A percentile compares a stretch with the other conserved stretches of the same genome.
These are phyloP conservation scores for Antheraea mylitta DNA, from an alignment of 1,140 invertebrate genomes.

Conservation along the genomic window DNA sequence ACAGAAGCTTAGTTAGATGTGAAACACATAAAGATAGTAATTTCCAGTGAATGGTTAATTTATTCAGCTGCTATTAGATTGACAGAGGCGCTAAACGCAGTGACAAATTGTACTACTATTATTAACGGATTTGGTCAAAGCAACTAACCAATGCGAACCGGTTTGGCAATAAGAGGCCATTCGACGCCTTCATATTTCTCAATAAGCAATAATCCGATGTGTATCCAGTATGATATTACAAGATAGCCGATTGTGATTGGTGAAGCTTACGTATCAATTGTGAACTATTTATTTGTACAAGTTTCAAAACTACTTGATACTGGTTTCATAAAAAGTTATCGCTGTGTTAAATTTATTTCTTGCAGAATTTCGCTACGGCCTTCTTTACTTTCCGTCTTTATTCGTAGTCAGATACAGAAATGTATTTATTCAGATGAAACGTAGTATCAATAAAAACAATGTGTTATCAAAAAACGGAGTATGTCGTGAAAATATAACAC, in stretches of 20 bases:
- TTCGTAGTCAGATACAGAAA: no score
- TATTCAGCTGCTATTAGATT: neutral
- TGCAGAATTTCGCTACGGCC: no score
- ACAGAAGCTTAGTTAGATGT: no score
- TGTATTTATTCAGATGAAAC: no score
- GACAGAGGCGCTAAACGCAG: slow-evolving; percentile 3
- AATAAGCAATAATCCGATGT: neutral
- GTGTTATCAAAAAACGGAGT: no score
- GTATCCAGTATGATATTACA: neutral
- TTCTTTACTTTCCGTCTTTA: no score
- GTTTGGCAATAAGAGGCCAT: neutral
- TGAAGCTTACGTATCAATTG: neutral
- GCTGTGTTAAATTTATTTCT: no score
- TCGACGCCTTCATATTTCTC: neutral
- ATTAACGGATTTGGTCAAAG: neutral
- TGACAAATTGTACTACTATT: slow-evolving; percentile 8
- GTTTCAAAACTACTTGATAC: neutral
- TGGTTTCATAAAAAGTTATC: no score
- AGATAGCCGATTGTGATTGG: neutral
- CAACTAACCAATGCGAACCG: neutral
- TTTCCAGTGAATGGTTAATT: neutral
- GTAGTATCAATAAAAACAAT: no score
- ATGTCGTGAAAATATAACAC: no score
- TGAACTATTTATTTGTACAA: neutral
- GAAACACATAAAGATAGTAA: no score